Conservation (phyloP, 2,797 vertebrate species). For the Bradypodion ventrale region DNA sequence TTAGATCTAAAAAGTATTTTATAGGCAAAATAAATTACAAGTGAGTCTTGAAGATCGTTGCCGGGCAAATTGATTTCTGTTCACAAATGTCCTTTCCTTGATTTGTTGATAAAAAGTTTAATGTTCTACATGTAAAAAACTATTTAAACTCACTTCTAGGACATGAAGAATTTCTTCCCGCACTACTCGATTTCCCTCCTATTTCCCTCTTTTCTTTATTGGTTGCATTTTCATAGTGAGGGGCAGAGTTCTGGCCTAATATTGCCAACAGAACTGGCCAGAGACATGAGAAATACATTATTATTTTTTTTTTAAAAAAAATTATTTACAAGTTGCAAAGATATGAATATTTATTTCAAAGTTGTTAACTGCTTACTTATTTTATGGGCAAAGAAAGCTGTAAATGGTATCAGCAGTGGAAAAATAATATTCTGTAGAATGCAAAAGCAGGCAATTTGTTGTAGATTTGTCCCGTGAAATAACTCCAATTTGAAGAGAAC, state of each 20-base stretch:
- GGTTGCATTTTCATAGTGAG: neutral
- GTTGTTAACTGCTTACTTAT: neutral
- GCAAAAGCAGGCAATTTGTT: neutral
- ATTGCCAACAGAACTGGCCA: constrained; percentile 40
- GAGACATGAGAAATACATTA: constrained; percentile 37
- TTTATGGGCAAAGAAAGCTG: neutral
- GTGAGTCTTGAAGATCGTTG: constrained; percentile 54
- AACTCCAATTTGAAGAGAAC: too few relatives aligned
- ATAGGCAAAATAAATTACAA: constrained; percentile 71
- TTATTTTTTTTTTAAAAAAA: constrained; percentile 40
- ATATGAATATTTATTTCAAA: neutral
- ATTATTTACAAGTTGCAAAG: neutral
- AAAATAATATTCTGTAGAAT: neutral
- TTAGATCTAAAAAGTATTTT: constrained; percentile 67
- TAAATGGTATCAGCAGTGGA: too few relatives aligned
- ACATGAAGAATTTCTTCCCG: constrained; percentile 43
- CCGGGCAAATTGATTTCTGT: constrained; percentile 73
- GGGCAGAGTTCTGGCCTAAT: constrained; percentile 33
- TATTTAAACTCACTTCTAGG: constrained; percentile 64
- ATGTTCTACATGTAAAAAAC: constrained; percentile 70
- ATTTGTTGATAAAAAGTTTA: constrained; percentile 75
- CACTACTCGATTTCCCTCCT: constrained; percentile 21
- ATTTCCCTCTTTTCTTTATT: constrained; percentile 18
- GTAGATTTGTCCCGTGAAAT: too few relatives aligned
- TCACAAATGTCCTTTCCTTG: constrained; percentile 64